A percentile compares a stretch with the other conserved stretches of the same genome.
These are phyloP conservation scores for Neodontobutis hainanensis DNA, from an alignment of 2,113 vertebrate genomes.

Conservation along the genomic window DNA sequence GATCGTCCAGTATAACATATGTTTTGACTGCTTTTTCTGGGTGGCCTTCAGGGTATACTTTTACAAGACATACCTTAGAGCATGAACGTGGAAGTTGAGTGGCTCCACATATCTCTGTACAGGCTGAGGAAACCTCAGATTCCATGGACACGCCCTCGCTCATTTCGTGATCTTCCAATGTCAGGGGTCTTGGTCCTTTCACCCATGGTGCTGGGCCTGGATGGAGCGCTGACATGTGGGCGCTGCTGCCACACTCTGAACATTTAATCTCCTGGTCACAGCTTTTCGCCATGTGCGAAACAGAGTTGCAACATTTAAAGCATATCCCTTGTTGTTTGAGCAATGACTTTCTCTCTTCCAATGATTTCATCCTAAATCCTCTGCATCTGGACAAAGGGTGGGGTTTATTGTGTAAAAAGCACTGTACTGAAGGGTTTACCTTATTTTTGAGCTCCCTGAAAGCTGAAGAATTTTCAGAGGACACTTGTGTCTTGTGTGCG, in stretches of 20 bases:
- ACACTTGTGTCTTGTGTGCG: no score
- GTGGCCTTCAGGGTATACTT: not conserved
- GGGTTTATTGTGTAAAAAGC: slow-evolving; percentile 29
- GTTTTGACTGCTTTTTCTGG: slow-evolving; percentile 10
- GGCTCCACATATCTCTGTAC: not conserved
- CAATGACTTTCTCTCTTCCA: slow-evolving; percentile 19
- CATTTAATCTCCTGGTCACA: slow-evolving; percentile 5
- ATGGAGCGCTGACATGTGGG: slow-evolving; percentile 22
- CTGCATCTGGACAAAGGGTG: slow-evolving; percentile 25
- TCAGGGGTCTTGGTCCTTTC: not conserved
- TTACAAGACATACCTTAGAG: slow-evolving; percentile 20
- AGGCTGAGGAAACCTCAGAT: not conserved
- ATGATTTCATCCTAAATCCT: slow-evolving; percentile 16
- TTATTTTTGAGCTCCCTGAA: no score
- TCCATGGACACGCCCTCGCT: not conserved
- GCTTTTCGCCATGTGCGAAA: slow-evolving; percentile 8
- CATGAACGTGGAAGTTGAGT: not conserved
- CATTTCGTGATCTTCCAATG: not conserved
- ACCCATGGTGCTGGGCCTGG: slow-evolving; percentile 6
- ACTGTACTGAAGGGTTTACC: slow-evolving; percentile 16
- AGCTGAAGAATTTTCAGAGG: no score
- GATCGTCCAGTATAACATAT: slow-evolving; percentile 11
- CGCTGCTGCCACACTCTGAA: slow-evolving; percentile 17
- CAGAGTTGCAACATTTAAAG: slow-evolving; percentile 13
- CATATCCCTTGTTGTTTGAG: slow-evolving; percentile 25